Evolutionary conservation across 2,888 invertebrate genomes (phyloP).

Genomic region (Tenthredo amoena): DNA sequence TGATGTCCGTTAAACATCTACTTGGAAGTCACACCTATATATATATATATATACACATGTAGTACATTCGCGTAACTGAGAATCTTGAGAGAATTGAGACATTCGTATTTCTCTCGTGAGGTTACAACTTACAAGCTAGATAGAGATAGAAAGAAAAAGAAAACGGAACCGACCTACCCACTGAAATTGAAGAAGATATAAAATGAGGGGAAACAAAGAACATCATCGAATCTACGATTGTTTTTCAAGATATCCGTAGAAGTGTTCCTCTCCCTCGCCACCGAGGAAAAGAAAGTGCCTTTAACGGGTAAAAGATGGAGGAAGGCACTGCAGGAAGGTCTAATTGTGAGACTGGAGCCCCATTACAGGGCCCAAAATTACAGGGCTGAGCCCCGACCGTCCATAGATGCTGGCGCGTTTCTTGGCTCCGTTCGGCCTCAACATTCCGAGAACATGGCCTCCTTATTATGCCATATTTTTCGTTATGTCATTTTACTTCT

Average conservation of each 20-base stretch:
- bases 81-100: background rate
- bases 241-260: conserved; percentile 47
- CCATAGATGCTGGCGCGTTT: conserved; percentile 61
- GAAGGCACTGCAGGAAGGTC: conserved; percentile 71
- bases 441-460: conserved; percentile 66
- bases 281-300: conserved; percentile 61
- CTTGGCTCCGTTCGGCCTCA: conserved; percentile 48
- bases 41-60: too few species aligned
- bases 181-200: conserved; percentile 21
- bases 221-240: conserved; percentile 43
- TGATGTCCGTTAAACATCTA: conserved; percentile 3
- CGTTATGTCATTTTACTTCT: conserved; percentile 63
- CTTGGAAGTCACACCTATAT: background rate
- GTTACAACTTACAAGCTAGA: background rate
- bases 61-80: background rate
- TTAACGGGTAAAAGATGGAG: conserved; percentile 61
- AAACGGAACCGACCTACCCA: background rate
- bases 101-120: conserved; percentile 7
- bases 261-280: conserved; percentile 25
- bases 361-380: conserved; percentile 74
- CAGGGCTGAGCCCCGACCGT: conserved; percentile 69
- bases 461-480: conserved; percentile 63
- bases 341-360: conserved; percentile 73
- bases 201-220: conserved; percentile 29
- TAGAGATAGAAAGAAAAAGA: background rate